Conservation (phyloP, 2,888 invertebrate species). For the Caenorhabditis sp. region DNA sequence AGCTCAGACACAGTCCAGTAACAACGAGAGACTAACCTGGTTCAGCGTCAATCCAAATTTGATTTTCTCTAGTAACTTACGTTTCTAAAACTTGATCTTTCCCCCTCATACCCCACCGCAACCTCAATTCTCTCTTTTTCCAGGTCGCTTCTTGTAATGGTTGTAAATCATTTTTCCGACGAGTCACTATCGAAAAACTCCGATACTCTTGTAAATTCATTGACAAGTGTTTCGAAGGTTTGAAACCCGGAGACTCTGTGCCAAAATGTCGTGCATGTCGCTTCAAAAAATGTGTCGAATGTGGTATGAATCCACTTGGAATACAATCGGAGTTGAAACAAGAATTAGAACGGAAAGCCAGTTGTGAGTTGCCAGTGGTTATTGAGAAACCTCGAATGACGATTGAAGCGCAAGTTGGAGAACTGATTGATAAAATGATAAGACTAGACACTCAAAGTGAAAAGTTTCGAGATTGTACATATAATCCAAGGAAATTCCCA, state of each 20-base stretch:
- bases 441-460: neutral
- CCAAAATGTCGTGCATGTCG: conserved; percentile 27
- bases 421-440: neutral
- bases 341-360: neutral
- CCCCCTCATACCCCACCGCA: neutral
- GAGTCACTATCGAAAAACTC: conserved; percentile 29
- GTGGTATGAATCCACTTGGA: conserved; percentile 19
- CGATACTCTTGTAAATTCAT: conserved; percentile 9
- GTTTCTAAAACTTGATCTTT: no score
- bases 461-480: neutral
- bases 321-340: conserved; percentile 2
- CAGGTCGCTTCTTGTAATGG: conserved; percentile 18
- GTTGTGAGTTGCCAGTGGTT: neutral
- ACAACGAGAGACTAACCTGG: no score
- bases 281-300: conserved; percentile 7
- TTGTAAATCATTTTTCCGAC: conserved; percentile 23
- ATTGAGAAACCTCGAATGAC: neutral
- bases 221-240: conserved; percentile 11
- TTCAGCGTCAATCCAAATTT: no score
- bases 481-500: neutral
- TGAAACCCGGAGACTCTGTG: conserved; percentile 11
- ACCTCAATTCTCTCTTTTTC: neutral
- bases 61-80: no score
- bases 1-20: no score
- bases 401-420: neutral